Percentiles rank a stretch among this genome's conserved stretches.
phyloP scores from a whole-genome alignment of 2,113 vertebrate genomes.

The Anseranas semipalmata region DNA sequence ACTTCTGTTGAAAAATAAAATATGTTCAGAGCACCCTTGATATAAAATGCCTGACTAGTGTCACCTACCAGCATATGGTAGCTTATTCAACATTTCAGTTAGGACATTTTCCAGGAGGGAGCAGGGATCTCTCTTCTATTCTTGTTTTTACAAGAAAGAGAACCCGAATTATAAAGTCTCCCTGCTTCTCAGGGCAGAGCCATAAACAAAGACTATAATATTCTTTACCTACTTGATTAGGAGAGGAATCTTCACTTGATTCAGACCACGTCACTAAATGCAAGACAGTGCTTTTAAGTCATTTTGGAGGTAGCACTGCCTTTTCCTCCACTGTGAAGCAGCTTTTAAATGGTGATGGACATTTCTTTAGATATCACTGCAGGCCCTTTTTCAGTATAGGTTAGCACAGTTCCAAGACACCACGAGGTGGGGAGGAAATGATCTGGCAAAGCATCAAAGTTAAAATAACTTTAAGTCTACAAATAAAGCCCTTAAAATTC shows the following conservation, averaged over 20 bases:
- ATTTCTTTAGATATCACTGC: conserved; percentile 30
- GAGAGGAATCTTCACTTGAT: conserved; percentile 15
- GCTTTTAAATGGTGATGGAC: neutral
- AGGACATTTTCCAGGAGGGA: conserved; percentile 57
- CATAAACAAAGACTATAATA: neutral
- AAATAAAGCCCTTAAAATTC: conserved; percentile 75
- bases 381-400: neutral
- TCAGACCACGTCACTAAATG: conserved; percentile 25
- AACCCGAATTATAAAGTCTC: neutral
- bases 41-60: conserved; percentile 79
- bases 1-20: conserved; percentile 82
- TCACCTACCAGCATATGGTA: conserved; percentile 66
- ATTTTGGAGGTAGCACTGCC: conserved; percentile 20
- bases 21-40: conserved; percentile 86
- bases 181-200: neutral
- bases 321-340: conserved; percentile 24
- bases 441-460: conserved; percentile 75
- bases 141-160: conserved; percentile 20
- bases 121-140: neutral
- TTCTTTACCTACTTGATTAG: conserved; percentile 17
- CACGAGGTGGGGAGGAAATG: conserved; percentile 61
- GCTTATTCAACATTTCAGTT: conserved; percentile 49
- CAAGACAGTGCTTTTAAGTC: conserved; percentile 1
- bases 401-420: conserved; percentile 55
- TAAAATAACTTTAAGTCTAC: conserved; percentile 61